Percentiles rank a stretch among this genome's conserved stretches.
Conservation (phyloP, 2,797 vertebrate species). For the Danio tinwini region DNA sequence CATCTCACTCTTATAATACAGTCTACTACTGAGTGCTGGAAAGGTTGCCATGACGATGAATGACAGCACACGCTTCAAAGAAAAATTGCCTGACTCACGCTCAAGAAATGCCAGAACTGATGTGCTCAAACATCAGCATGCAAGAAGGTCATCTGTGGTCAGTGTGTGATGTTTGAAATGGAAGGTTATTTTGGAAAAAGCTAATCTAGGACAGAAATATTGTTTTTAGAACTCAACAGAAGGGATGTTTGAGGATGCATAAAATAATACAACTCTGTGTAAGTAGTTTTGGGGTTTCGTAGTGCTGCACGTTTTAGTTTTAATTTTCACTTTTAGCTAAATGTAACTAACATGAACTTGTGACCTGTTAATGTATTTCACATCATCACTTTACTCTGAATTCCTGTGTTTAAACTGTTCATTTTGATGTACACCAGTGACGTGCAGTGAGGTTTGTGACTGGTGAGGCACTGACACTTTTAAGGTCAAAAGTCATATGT, state of each 20-base stretch:
- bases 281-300: not conserved
- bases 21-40: constrained; percentile 46
- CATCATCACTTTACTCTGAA: too few relatives aligned
- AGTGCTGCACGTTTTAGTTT: not conserved
- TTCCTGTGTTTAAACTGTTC: too few relatives aligned
- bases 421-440: too few relatives aligned
- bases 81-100: constrained; percentile 53
- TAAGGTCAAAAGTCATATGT: too few relatives aligned
- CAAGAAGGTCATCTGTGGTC: constrained; percentile 25
- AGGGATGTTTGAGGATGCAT: not conserved
- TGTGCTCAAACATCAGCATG: constrained; percentile 59
- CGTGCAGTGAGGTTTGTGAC: too few relatives aligned
- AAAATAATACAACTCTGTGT: not conserved
- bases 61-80: constrained; percentile 59
- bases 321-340: too few relatives aligned
- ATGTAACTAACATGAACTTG: too few relatives aligned
- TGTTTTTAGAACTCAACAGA: not conserved
- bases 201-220: not conserved
- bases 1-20: not conserved
- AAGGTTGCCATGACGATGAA: constrained; percentile 60
- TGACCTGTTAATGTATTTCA: too few relatives aligned
- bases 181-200: not conserved
- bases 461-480: too few relatives aligned
- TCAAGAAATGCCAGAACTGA: constrained; percentile 41
- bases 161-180: not conserved